These are phyloP conservation scores for Natrix natrix DNA, from an alignment of 2,797 vertebrate genomes.

Conservation along the genomic window DNA sequence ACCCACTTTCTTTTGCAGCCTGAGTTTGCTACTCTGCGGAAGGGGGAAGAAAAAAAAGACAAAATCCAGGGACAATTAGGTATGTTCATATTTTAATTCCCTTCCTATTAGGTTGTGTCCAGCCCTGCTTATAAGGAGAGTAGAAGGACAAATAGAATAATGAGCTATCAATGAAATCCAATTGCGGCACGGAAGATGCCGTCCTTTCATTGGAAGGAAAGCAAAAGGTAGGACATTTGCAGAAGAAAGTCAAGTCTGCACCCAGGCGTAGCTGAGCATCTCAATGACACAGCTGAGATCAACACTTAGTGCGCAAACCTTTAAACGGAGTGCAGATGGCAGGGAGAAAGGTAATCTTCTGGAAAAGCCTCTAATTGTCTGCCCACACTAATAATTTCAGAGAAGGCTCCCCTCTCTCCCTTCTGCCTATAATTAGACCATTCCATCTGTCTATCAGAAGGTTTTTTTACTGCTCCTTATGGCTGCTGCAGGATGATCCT, in stretches of 20 bases:
- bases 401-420: conserved; percentile 69
- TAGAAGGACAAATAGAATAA: not conserved
- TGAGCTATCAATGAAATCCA: not conserved
- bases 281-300: conserved; percentile 60
- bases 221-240: not conserved
- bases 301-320: conserved; percentile 55
- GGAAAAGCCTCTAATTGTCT: conserved; percentile 83
- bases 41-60: not conserved
- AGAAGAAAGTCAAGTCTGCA: not conserved
- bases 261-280: conserved; percentile 48
- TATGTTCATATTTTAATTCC: not conserved
- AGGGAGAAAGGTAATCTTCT: conserved; percentile 81
- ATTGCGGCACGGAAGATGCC: not conserved
- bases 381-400: conserved; percentile 78
- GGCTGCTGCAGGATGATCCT: conserved; percentile 57
- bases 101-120: not conserved
- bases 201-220: not conserved
- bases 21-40: not conserved
- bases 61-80: not conserved
- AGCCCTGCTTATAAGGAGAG: not conserved
- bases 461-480: conserved; percentile 67
- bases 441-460: conserved; percentile 86
- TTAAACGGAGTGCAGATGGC: conserved; percentile 74
- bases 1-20: not conserved
- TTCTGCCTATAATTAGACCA: conserved; percentile 82